Base-by-base conservation (phyloP, 2,113 vertebrate genomes). In the Nesogale talazaci region DNA sequence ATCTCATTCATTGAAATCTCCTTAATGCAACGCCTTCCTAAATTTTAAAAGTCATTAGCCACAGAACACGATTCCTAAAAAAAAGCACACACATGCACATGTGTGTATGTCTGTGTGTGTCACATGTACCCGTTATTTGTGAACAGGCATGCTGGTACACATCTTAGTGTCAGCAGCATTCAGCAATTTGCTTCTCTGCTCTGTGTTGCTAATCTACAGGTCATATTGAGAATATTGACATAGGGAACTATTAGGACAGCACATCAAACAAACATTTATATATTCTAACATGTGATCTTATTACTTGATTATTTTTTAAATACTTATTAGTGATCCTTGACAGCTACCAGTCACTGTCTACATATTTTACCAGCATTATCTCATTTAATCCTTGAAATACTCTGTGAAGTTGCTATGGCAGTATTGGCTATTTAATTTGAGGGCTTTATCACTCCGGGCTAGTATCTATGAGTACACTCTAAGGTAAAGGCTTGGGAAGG, bases 371-470 rank as follows among this genome's bases (percentile, higher is more conserved):
- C 19, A 80, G 6, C 25, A 61, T 72, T 80, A 46, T n/a, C 31
- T 87, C 83, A 56, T 80, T 83, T 89, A 83, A 61, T 57, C 77
- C n/a, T 92, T 59, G 77, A 88, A 85, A 22, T 19, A 56, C 4
- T 59, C 34, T 82, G 19, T 65, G 25, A 89, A 19, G 59, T 85
- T 63, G 27, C 65, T 29, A 11, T 75, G 42, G 57, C 46, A 17
- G 17, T 7, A 79, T 3, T 69, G 79, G 56, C 34, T 22, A 4
- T 75, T 90, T 86, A 59, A 23, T n/a, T 57, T 63, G 63, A 6
- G 42, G 34, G 3, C 52, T 83, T 91, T 86, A 57, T 94, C 40
- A 70, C n/a, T 76, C 72, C 46, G 8, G 38, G 40, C 59, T 81
- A 46, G 36, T 38, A n/a, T 34, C 61, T 61, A 38, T 46, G 31